Evolutionary conservation across 1,140 invertebrate species (phyloP).

Genomic region (Megalopta genalis): DNA sequence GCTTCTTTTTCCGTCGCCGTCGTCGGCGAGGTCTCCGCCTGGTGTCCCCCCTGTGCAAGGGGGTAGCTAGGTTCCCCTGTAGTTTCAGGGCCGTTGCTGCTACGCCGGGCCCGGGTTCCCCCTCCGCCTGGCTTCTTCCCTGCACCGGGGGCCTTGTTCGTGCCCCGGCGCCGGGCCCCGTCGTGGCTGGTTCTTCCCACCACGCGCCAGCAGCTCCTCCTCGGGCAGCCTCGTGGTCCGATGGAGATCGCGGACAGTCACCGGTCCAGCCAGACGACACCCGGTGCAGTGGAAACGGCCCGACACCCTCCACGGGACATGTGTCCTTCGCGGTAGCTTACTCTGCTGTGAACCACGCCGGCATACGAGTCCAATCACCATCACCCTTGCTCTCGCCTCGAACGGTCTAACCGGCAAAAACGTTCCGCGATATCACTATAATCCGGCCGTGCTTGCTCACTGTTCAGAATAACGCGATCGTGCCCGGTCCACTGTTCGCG

Average conservation of each 20-base stretch:
- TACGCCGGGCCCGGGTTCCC: conserved; percentile 69
- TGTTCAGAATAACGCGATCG: too few relatives aligned
- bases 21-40: conserved; percentile 74
- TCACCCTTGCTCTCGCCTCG: conserved; percentile 62
- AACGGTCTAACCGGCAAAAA: too few relatives aligned
- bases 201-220: conserved; percentile 51
- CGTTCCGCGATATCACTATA: too few relatives aligned
- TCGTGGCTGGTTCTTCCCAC: conserved; percentile 71
- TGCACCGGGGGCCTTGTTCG: conserved; percentile 78
- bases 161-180: conserved; percentile 78
- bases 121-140: conserved; percentile 71
- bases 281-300: conserved; percentile 48
- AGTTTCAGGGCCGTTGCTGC: conserved; percentile 79
- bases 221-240: conserved; percentile 44
- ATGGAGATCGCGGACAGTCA: conserved; percentile 69
- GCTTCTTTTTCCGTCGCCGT: conserved; percentile 79
- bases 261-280: conserved; percentile 62
- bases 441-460: too few relatives aligned
- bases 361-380: conserved; percentile 72
- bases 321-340: conserved; percentile 63
- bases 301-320: conserved; percentile 68
- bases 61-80: conserved; percentile 67
- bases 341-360: conserved; percentile 46
- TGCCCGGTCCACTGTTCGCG: too few relatives aligned
- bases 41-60: conserved; percentile 76